A percentile compares a stretch with the other conserved stretches of the same genome.
These are phyloP conservation scores for Synodontis membranacea DNA, from an alignment of 2,113 vertebrate genomes.

Conservation along the genomic window DNA sequence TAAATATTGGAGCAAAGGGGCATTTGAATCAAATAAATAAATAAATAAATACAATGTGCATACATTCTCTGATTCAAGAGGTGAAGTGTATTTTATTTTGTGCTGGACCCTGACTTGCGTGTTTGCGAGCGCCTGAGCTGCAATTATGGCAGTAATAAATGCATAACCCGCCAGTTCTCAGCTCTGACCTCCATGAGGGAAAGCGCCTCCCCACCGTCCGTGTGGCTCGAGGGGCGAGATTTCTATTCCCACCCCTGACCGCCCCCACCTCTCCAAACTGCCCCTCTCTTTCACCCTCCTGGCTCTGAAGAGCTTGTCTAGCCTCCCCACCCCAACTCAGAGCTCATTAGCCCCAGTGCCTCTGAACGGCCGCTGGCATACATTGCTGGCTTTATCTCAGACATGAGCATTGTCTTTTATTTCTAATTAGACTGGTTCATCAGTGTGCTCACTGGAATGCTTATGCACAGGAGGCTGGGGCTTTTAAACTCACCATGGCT, in stretches of 20 bases:
- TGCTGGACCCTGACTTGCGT: slow-evolving; percentile 38
- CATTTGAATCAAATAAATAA: neutral
- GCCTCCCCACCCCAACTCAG: slow-evolving; percentile 47
- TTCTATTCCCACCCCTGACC: slow-evolving; percentile 62
- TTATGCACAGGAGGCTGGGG: slow-evolving; percentile 33
- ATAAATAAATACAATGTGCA: neutral
- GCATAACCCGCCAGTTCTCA: slow-evolving; percentile 51
- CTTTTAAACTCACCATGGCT: neutral
- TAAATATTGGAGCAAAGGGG: neutral
- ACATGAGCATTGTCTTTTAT: slow-evolving; percentile 55
- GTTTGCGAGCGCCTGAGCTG: slow-evolving; percentile 44
- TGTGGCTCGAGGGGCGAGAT: slow-evolving; percentile 51
- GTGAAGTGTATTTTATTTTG: slow-evolving; percentile 45
- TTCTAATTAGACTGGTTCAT: slow-evolving; percentile 59
- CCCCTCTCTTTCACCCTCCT: slow-evolving; percentile 49
- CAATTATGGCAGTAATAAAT: slow-evolving; percentile 59
- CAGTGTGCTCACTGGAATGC: slow-evolving; percentile 42
- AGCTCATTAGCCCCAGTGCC: slow-evolving; percentile 54
- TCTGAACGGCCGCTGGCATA: slow-evolving; percentile 49
- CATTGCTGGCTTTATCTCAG: slow-evolving; percentile 53
- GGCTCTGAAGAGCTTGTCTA: slow-evolving; percentile 50
- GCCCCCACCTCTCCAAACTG: slow-evolving; percentile 50
- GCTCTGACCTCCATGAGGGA: slow-evolving; percentile 37
- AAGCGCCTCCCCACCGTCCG: slow-evolving; percentile 22
- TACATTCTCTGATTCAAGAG: slow-evolving; percentile 14